These are phyloP conservation scores for Dipus sagitta DNA, from an alignment of 2,797 vertebrate genomes.

Conservation along the genomic window DNA sequence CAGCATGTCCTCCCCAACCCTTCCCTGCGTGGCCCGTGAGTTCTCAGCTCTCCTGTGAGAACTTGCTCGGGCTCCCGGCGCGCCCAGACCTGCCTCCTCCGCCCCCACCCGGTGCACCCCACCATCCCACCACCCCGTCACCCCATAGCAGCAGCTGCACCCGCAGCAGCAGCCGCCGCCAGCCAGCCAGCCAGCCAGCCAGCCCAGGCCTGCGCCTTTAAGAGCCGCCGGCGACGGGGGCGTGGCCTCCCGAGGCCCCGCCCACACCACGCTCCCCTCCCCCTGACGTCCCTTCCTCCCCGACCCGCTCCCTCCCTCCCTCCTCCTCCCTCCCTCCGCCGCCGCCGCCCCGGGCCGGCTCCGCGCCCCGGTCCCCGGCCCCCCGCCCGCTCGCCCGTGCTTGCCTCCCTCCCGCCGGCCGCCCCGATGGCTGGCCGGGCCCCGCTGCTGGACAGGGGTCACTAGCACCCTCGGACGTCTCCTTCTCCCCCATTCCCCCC, in stretches of 20 bases:
- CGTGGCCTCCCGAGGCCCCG: constrained; percentile 51
- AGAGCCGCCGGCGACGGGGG: constrained; percentile 60
- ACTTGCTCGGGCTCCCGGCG: neutral
- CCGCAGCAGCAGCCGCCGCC: too few species aligned
- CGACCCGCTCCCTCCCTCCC: constrained; percentile 1
- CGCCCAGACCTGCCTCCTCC: constrained; percentile 72
- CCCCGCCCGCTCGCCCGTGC: neutral
- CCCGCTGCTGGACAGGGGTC: constrained; percentile 28
- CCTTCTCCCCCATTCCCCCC: neutral
- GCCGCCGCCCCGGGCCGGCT: constrained; percentile 79
- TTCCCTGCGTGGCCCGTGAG: neutral
- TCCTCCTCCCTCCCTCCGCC: constrained; percentile 61
- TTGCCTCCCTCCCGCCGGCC: constrained; percentile 23
- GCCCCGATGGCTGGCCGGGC: constrained; percentile 59
- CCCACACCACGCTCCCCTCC: constrained; percentile 76
- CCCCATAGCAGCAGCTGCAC: too few species aligned
- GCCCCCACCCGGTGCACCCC: neutral
- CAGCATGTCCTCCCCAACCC: neutral
- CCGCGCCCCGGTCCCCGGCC: constrained; percentile 70
- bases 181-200: neutral
- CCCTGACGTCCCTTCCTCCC: constrained; percentile 78
- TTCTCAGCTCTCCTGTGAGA: constrained; percentile 20
- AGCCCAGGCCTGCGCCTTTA: constrained; percentile 81
- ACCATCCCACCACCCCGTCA: too few species aligned
- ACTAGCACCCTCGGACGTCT: constrained; percentile 69